These are phyloP conservation scores for Bufo gargarizans DNA, from an alignment of 2,113 vertebrate species.

Conservation along the genomic window DNA sequence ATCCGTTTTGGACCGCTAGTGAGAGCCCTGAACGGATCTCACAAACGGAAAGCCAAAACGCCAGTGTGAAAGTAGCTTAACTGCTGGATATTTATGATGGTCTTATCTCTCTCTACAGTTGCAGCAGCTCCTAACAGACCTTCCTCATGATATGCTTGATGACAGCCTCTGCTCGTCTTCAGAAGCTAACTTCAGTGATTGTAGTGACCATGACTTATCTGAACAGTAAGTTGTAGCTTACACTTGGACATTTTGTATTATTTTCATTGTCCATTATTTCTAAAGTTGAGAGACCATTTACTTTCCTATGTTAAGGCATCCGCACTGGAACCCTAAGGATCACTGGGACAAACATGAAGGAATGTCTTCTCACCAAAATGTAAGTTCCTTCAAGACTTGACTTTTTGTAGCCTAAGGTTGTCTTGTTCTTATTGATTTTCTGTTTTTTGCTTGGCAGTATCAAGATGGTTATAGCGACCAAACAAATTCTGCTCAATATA, in stretches of 20 bases:
- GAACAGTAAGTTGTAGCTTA: constrained; percentile 74
- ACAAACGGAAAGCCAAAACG: too few species aligned
- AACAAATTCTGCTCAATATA: constrained; percentile 68
- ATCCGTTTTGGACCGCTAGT: too few species aligned
- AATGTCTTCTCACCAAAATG: constrained; percentile 71
- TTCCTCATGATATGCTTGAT: constrained; percentile 96
- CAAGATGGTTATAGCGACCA: constrained; percentile 64
- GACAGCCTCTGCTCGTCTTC: constrained; percentile 87
- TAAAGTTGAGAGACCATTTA: background rate
- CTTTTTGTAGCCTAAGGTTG: background rate
- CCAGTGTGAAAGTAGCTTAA: too few species aligned
- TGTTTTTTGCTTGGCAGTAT: constrained; percentile 67
- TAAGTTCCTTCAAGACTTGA: constrained; percentile 59
- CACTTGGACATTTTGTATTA: background rate
- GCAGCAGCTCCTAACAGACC: constrained; percentile 90
- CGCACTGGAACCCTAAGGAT: constrained; percentile 70
- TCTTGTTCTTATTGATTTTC: constrained; percentile 6
- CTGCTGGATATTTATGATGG: background rate
- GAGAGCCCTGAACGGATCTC: too few species aligned
- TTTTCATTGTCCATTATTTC: background rate
- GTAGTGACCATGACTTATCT: constrained; percentile 72
- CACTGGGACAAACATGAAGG: constrained; percentile 73
- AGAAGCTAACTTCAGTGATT: constrained; percentile 75
- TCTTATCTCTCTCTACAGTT: constrained; percentile 72
- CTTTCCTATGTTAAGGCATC: constrained; percentile 64